A percentile compares a stretch with the other conserved stretches of the same genome.
These are phyloP conservation scores for Balanococcus diminutus DNA, from an alignment of 2,888 invertebrate species.

Conservation along the genomic window DNA sequence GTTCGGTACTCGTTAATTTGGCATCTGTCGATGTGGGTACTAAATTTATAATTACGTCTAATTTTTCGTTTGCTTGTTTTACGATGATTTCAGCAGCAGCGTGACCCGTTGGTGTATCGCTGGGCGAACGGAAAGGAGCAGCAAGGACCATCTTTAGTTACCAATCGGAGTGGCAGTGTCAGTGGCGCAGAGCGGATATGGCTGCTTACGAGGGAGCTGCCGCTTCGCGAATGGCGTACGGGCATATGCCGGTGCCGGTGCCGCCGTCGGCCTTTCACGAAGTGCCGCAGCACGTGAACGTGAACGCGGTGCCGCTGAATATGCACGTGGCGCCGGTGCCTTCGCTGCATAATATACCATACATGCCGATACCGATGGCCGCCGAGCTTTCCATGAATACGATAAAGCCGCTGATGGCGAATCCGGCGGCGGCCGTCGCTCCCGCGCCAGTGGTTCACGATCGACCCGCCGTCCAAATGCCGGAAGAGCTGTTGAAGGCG, in stretches of 20 bases:
- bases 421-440: not conserved
- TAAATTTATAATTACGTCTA: too few relatives aligned
- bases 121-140: not conserved
- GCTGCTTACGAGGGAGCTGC: conserved; percentile 31
- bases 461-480: not conserved
- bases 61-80: not conserved
- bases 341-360: conserved; percentile 61
- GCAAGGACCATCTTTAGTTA: not conserved
- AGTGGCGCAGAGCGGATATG: conserved; percentile 42
- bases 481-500: not conserved
- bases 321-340: conserved; percentile 59
- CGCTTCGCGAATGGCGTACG: conserved; percentile 26
- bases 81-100: not conserved
- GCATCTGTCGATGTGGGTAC: too few relatives aligned
- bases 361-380: conserved; percentile 39
- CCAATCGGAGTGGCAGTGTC: not conserved
- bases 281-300: conserved; percentile 52
- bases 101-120: not conserved
- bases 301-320: conserved; percentile 59
- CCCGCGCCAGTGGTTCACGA: not conserved
- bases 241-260: not conserved
- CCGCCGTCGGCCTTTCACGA: conserved; percentile 17
- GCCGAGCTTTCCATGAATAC: not conserved
- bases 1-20: too few relatives aligned
- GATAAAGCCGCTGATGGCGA: not conserved